Percentiles rank a stretch among this genome's conserved stretches.
Conservation (phyloP, 1,140 invertebrate species). For the Potamilus streckersoni region DNA sequence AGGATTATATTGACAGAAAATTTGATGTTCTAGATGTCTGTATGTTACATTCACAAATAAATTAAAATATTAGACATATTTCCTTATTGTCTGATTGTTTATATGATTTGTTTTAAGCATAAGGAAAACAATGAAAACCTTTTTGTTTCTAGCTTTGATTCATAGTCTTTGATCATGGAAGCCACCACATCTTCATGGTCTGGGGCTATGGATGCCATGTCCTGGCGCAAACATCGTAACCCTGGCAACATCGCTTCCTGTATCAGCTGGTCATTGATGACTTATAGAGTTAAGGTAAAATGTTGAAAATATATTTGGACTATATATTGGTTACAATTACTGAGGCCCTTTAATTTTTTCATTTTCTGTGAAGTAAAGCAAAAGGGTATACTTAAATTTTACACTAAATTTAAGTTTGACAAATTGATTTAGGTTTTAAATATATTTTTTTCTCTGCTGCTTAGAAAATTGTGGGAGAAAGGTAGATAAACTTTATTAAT, state of each 20-base stretch:
- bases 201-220: slow-evolving; percentile 62
- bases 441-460: no score
- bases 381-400: no score
- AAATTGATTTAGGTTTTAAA: no score
- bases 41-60: background rate
- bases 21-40: background rate
- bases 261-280: slow-evolving; percentile 67
- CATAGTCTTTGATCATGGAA: slow-evolving; percentile 67
- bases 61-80: background rate
- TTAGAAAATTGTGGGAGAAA: no score
- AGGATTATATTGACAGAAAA: background rate
- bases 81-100: background rate
- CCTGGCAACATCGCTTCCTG: slow-evolving; percentile 67
- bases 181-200: slow-evolving; percentile 65
- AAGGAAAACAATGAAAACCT: slow-evolving; percentile 22
- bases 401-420: no score
- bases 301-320: no score
- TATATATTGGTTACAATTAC: no score
- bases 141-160: slow-evolving; percentile 61
- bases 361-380: no score
- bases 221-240: slow-evolving; percentile 62
- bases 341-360: no score
- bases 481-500: no score
- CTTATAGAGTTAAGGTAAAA: slow-evolving; percentile 52
- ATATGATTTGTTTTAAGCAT: background rate